These are phyloP conservation scores for Sus cebifrons DNA, from an alignment of 2,797 vertebrate species.

Conservation along the genomic window DNA sequence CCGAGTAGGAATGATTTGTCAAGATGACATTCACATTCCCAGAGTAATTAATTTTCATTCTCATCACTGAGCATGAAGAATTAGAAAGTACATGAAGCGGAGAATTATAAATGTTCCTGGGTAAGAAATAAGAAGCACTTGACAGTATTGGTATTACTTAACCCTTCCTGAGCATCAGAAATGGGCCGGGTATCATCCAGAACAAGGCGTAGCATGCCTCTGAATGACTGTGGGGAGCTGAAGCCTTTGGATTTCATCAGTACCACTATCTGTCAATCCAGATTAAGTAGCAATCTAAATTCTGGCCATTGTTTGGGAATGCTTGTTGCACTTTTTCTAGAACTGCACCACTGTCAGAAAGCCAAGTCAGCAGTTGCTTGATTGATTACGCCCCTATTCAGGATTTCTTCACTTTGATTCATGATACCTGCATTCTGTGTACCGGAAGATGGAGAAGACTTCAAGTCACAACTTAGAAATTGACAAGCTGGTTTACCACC, in stretches of 20 bases:
- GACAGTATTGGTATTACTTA: slow-evolving; percentile 62
- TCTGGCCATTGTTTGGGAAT: slow-evolving; percentile 48
- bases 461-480: slow-evolving; percentile 2
- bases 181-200: background rate
- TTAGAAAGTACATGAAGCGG: slow-evolving; percentile 75
- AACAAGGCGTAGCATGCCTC: background rate
- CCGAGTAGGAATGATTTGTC: slow-evolving; percentile 61
- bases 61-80: slow-evolving; percentile 76
- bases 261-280: slow-evolving; percentile 54
- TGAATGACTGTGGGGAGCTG: background rate
- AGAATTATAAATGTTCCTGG: slow-evolving; percentile 66
- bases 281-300: slow-evolving; percentile 68
- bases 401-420: slow-evolving; percentile 47
- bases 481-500: background rate
- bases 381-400: background rate
- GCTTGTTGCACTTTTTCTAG: slow-evolving; percentile 38
- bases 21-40: slow-evolving; percentile 60
- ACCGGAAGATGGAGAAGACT: background rate
- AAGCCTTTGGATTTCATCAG: background rate
- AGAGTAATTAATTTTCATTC: slow-evolving; percentile 80
- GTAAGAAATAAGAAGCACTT: slow-evolving; percentile 62
- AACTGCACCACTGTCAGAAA: background rate
- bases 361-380: slow-evolving; percentile 54
- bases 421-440: background rate
- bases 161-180: slow-evolving; percentile 5